Base-by-base conservation (phyloP, 2,113 vertebrate genomes). In the Oxygymnocypris stewartii region DNA sequence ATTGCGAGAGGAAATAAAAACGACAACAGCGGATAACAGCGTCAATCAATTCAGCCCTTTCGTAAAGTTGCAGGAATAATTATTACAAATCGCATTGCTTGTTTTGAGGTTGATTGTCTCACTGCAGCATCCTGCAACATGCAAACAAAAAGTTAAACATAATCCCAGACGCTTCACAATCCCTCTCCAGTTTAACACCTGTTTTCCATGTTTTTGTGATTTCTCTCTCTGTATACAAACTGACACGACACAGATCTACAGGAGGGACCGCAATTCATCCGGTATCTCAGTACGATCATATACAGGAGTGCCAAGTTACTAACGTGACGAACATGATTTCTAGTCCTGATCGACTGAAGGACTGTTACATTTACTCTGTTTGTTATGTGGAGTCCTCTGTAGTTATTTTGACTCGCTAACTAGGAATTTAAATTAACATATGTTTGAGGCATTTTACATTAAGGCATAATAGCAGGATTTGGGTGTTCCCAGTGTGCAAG, bases 131-230 rank as follows among this genome's bases (percentile, higher is more conserved):
- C 23, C 54, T 13, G 35, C 51, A 37, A 79, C 28, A 81, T 20
- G n/a, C 61, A 80, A 59, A n/a, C n/a, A 31, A n/a, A 44, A 80
- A 63, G 57, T 63, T 44, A 13, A 65, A 5, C 8, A 28, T 11
- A 28, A 65, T 82, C 47, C n/a, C 79, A 28, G 59, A 82, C n/a
- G 37, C 54, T 67, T 31, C 7, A 81, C 28, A 65, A 81, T 81
- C n/a, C n/a, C 59, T 81, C n/a, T 44, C 14, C n/a, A 63, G 35
- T 47, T 81, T 28, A 82, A 82, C 79, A 28, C 40, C 79, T 82
- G 79, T 82, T 67, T 82, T 65, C 40, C 40, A 82, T 31, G 28
- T 82, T 82, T 44, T 67, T 47, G 79, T 67, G 59, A 82, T 81
- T 65, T 63, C 40, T 81, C n/a, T 79, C 77, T 79, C 35, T 44